Conservation (phyloP, 2,797 vertebrate species). For the Neosalanx taihuensis region DNA sequence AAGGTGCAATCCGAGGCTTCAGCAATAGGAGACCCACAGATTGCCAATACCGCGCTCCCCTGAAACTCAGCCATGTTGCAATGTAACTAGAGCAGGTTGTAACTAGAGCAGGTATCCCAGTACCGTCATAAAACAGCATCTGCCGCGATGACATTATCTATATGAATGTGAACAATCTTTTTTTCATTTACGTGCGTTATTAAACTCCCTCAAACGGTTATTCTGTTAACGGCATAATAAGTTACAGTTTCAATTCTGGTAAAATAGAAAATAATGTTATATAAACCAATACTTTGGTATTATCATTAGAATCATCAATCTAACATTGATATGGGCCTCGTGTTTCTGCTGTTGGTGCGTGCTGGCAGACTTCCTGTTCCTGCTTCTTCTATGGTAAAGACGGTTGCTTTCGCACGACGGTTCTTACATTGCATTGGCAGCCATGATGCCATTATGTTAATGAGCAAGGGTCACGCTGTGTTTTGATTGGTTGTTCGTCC, state of each 20-base stretch:
- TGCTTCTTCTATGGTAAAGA: no score
- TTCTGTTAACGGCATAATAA: no score
- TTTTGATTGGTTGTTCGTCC: no score
- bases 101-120: not conserved
- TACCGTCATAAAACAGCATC: not conserved
- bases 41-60: not conserved
- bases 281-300: not conserved
- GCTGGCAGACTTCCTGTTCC: no score
- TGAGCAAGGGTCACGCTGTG: no score
- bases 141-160: not conserved
- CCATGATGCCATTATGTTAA: no score
- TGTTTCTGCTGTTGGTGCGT: not conserved
- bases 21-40: constrained; percentile 1
- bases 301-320: not conserved
- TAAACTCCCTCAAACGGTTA: not conserved
- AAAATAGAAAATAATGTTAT: not conserved
- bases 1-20: constrained; percentile 14
- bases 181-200: not conserved
- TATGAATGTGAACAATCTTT: not conserved
- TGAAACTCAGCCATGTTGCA: not conserved
- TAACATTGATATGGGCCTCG: not conserved
- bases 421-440: no score
- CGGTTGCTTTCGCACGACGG: no score
- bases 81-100: not conserved
- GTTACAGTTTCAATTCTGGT: no score